Conservation (phyloP, 2,888 invertebrate genomes). For the Pseudococcus longispinus region DNA sequence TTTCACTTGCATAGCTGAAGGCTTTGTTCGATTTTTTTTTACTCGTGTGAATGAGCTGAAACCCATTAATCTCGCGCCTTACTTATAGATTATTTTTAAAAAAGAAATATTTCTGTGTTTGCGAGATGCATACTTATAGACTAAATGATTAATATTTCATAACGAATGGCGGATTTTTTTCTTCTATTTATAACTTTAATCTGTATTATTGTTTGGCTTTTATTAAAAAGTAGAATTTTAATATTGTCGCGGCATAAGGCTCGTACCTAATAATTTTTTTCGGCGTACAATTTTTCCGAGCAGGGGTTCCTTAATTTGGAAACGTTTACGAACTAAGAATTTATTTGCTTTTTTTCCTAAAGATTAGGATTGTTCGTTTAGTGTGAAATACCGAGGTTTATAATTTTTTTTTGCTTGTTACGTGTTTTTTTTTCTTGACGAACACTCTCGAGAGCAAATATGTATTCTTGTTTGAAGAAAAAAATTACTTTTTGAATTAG, state of each 20-base stretch:
- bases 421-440: neutral
- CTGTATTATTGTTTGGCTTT: neutral
- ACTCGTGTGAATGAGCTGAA: neutral
- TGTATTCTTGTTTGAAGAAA: neutral
- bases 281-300: neutral
- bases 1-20: slow-evolving; percentile 11
- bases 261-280: neutral
- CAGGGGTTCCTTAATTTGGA: neutral
- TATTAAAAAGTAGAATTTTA: slow-evolving; percentile 4
- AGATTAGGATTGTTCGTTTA: neutral
- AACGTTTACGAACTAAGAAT: neutral
- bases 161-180: neutral
- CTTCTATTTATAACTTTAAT: neutral
- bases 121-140: neutral
- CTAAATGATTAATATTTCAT: neutral
- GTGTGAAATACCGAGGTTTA: neutral
- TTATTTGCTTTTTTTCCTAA: neutral
- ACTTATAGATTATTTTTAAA: neutral
- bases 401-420: neutral
- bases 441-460: neutral
- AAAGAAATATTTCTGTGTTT: neutral
- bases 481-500: neutral
- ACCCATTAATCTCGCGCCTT: neutral
- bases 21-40: slow-evolving; percentile 22
- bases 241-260: neutral